Conservation (phyloP, 2,888 invertebrate species). For the Morpho achilles region DNA sequence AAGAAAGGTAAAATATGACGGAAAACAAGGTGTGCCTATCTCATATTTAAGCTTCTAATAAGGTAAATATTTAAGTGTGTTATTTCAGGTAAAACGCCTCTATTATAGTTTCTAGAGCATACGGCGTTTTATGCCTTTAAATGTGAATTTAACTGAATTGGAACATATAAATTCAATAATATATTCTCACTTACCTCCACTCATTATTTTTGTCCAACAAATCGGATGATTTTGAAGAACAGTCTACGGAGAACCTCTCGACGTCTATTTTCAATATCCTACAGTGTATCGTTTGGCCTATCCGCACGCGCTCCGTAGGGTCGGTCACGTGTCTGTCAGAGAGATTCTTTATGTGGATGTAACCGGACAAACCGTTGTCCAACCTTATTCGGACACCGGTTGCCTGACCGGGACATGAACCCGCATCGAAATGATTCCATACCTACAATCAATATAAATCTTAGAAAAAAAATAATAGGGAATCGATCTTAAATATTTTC, state of each 20-base stretch:
- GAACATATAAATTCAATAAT: too few species aligned
- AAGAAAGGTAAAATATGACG: too few species aligned
- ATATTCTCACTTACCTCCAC: conserved; percentile 84
- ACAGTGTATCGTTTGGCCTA: conserved; percentile 91
- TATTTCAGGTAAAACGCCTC: too few species aligned
- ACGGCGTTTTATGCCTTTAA: too few species aligned
- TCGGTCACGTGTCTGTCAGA: conserved; percentile 96
- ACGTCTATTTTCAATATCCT: conserved; percentile 97
- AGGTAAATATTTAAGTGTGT: too few species aligned
- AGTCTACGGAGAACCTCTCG: conserved; percentile 94
- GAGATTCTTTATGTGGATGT: conserved; percentile 95
- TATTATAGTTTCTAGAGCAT: too few species aligned
- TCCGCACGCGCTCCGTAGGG: conserved; percentile 94
- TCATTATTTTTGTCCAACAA: conserved; percentile 93
- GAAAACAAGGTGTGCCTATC: too few species aligned
- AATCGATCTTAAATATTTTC: too few species aligned
- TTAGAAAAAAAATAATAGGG: too few species aligned
- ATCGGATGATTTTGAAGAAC: conserved; percentile 96
- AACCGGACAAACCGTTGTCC: conserved; percentile 95
- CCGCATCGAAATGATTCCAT: conserved; percentile 99
- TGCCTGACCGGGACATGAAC: conserved; percentile 96
- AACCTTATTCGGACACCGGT: conserved; percentile 93
- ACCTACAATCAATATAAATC: conserved; percentile 69
- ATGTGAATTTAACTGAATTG: too few species aligned
- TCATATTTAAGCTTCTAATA: too few species aligned